phyloP scores from a whole-genome alignment of 2,113 vertebrate genomes.

The human region GRCh38 chr15:32741001-32741500 shows the following conservation, averaged over 20 bases:
- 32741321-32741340: neutral
- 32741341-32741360: neutral
- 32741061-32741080: neutral
- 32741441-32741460: too few species aligned
- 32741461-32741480: too few species aligned
- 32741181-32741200: neutral
- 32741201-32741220: neutral
- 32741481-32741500: too few species aligned
- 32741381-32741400: too few species aligned
- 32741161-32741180: neutral
- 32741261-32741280: neutral
- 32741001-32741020: neutral
- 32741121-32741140: neutral
- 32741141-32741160: neutral
- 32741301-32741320: neutral
- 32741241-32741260: neutral
- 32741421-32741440: too few species aligned
- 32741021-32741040: neutral
- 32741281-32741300: neutral
- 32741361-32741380: too few species aligned
- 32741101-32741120: neutral
- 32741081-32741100: neutral
- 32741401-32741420: too few species aligned
- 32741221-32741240: neutral
- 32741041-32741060: neutral